Conservation (phyloP, 1,140 invertebrate species). For the Diploscapter pachys region DNA sequence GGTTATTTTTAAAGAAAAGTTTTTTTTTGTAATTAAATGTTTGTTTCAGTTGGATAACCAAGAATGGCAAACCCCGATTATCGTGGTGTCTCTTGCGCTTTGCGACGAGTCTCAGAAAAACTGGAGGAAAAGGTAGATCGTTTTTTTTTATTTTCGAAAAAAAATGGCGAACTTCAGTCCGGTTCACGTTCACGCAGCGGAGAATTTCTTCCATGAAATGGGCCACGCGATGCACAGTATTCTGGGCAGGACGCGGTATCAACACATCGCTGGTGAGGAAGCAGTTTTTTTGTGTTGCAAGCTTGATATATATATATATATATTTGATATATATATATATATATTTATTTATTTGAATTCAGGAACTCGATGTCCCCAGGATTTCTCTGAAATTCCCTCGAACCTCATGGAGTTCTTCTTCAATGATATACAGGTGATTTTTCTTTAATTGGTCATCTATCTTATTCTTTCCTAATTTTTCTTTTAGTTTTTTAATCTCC, state of each 20-base stretch:
- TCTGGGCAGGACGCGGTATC: slow-evolving; percentile 87
- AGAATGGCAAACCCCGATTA: slow-evolving; percentile 74
- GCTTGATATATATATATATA: background rate
- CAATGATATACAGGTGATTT: slow-evolving; percentile 66
- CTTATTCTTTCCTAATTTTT: no score
- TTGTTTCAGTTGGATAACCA: slow-evolving; percentile 44
- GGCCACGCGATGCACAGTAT: slow-evolving; percentile 99
- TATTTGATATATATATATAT: no score
- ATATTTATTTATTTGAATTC: slow-evolving; percentile 30
- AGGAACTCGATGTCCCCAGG: slow-evolving; percentile 85
- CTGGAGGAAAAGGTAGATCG: slow-evolving; percentile 14
- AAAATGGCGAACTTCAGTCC: slow-evolving; percentile 67
- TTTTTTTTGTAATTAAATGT: background rate
- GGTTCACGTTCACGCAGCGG: slow-evolving; percentile 77
- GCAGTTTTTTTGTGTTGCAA: slow-evolving; percentile 7
- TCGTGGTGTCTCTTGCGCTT: slow-evolving; percentile 80
- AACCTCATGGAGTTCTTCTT: slow-evolving; percentile 98
- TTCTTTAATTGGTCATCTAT: no score
- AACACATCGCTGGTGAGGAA: slow-evolving; percentile 83
- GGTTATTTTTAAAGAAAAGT: slow-evolving; percentile 43
- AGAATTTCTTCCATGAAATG: slow-evolving; percentile 98
- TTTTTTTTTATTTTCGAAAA: slow-evolving; percentile 52
- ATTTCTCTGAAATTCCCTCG: slow-evolving; percentile 96
- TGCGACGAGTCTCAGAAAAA: background rate
- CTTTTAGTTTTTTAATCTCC: no score